Percentiles rank a stretch among this genome's conserved stretches.
Conservation (phyloP, 1,140 invertebrate species). For the Drosophila nikananu region DNA sequence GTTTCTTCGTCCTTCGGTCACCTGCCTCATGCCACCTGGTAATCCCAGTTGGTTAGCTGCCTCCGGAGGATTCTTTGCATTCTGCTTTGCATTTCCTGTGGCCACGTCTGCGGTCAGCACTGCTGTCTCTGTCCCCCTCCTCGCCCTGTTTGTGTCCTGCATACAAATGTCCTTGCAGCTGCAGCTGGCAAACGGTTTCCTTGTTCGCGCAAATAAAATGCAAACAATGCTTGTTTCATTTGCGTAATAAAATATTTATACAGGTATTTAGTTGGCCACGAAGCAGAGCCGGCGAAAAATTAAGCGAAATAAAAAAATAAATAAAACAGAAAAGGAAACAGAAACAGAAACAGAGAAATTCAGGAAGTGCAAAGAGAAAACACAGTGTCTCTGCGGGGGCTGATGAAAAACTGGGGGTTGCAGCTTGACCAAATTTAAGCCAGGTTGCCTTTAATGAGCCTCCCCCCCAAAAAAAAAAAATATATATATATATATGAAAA, state of each 20-base stretch:
- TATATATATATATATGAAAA: too few species aligned
- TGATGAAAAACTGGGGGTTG: neutral
- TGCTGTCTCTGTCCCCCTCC: conserved; percentile 18
- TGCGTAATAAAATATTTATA: conserved; percentile 83
- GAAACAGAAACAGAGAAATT: neutral
- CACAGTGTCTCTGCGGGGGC: neutral
- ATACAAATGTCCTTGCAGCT: conserved; percentile 47
- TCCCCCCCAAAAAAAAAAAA: too few species aligned
- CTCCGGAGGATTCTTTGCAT: conserved; percentile 51
- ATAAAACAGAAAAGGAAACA: neutral
- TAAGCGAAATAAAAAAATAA: conserved; percentile 22
- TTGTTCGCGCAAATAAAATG: conserved; percentile 71
- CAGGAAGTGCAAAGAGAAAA: conserved; percentile 14
- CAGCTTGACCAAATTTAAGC: conserved; percentile 28
- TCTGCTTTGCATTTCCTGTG: conserved; percentile 65
- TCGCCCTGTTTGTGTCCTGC: conserved; percentile 41
- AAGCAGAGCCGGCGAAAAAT: conserved; percentile 56
- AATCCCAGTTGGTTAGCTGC: conserved; percentile 23
- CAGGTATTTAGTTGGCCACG: conserved; percentile 75
- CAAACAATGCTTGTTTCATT: conserved; percentile 82
- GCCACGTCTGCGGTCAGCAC: conserved; percentile 50
- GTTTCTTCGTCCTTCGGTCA: neutral
- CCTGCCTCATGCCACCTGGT: neutral
- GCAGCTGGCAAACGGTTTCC: conserved; percentile 28
- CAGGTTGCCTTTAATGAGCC: conserved; percentile 25